A percentile compares a stretch with the other conserved stretches of the same genome.
Evolutionary conservation across 30 jellyfish, hydroid and myxozoan genomes (phyloP).

Genomic region (Rhopilema esculentum): DNA sequence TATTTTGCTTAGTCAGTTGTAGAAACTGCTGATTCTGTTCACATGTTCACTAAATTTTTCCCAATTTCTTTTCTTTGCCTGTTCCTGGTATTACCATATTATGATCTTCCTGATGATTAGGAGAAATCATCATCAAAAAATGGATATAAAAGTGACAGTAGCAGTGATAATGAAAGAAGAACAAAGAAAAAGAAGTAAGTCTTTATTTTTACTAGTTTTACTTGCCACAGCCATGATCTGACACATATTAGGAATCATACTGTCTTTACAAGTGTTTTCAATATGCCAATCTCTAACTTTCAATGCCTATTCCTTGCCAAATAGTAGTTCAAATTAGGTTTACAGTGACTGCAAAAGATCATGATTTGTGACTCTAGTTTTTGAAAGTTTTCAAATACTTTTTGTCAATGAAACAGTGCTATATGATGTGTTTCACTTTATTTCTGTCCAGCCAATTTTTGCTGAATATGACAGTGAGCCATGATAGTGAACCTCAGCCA

Average conservation of each 20-base stretch:
- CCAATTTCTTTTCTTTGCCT: constrained; percentile 55
- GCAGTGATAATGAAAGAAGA: constrained; percentile 79
- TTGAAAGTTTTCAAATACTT: too few relatives aligned
- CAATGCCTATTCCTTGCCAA: too few relatives aligned
- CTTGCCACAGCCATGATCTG: background rate
- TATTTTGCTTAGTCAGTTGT: background rate
- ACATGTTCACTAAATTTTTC: constrained; percentile 9
- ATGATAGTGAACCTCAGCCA: too few relatives aligned
- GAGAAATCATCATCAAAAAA: constrained; percentile 75
- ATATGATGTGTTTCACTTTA: too few relatives aligned
- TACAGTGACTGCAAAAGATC: too few relatives aligned
- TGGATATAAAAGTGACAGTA: constrained; percentile 85
- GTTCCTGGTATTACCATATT: constrained; percentile 67
- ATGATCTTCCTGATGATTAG: constrained; percentile 85
- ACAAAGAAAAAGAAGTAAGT: constrained; percentile 74
- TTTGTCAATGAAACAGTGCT: too few relatives aligned
- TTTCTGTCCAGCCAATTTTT: too few relatives aligned
- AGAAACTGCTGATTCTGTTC: background rate
- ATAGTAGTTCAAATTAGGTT: too few relatives aligned
- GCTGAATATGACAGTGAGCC: too few relatives aligned
- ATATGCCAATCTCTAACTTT: too few relatives aligned
- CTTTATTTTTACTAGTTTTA: background rate
- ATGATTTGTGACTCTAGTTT: too few relatives aligned
- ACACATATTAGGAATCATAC: background rate
- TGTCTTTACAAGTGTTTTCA: too few relatives aligned